Conservation (phyloP, 2,888 invertebrate species). For the Tiliacea citrago region DNA sequence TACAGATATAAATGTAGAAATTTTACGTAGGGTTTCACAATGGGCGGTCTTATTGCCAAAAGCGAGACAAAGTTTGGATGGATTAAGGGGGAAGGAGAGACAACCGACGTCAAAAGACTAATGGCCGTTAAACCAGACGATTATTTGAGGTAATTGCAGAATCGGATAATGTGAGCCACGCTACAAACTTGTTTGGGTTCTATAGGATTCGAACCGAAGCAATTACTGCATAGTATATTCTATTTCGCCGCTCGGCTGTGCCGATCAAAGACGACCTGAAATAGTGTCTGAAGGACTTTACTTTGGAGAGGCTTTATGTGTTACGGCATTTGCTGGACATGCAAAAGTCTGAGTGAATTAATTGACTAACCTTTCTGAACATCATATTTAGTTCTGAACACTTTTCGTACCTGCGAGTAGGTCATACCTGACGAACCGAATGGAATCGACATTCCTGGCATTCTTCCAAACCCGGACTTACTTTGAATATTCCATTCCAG, state of each 20-base stretch:
- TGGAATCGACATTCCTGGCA: neutral
- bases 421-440: neutral
- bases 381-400: neutral
- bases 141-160: neutral
- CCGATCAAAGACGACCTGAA: neutral
- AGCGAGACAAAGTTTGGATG: too few species aligned
- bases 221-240: too few species aligned
- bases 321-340: neutral
- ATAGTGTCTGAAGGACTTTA: neutral
- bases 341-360: neutral
- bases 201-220: too few species aligned
- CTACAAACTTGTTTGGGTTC: neutral
- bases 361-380: neutral
- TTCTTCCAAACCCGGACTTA: neutral
- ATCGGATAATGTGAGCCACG: neutral
- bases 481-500: constrained; percentile 68
- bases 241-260: neutral
- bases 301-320: neutral
- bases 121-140: neutral
- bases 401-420: too few species aligned
- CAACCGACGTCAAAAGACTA: too few species aligned
- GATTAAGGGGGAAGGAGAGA: too few species aligned
- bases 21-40: too few species aligned
- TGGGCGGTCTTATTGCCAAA: too few species aligned
- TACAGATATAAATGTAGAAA: too few species aligned